Conservation (phyloP, 2,797 vertebrate genomes). For the Hypotaenidia okinawae region DNA sequence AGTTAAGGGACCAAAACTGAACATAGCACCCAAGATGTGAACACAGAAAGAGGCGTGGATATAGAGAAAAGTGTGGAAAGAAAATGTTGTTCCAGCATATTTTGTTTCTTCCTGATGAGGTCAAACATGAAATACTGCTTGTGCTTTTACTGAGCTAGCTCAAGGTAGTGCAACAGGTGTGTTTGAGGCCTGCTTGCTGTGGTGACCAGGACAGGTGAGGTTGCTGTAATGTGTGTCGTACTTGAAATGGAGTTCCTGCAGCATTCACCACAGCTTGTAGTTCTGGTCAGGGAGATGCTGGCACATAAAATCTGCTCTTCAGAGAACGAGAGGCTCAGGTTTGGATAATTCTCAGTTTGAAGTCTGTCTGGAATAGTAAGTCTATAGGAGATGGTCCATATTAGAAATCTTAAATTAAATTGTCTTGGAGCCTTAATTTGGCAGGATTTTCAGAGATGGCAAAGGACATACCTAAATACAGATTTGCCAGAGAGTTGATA, state of each 20-base stretch:
- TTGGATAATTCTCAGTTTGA: not conserved
- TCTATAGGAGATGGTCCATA: not conserved
- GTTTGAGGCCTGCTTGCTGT: not conserved
- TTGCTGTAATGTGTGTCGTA: fast-evolving
- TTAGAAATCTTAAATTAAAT: not conserved
- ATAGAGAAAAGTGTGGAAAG: not conserved
- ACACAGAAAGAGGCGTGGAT: no score
- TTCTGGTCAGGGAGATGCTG: not conserved
- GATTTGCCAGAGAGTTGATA: not conserved
- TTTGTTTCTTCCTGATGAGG: not conserved
- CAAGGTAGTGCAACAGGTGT: not conserved
- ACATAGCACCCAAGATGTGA: no score
- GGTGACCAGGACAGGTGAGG: not conserved
- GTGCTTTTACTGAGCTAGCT: not conserved
- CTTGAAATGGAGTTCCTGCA: fast-evolving
- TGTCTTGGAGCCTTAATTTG: not conserved
- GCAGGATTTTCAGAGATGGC: not conserved
- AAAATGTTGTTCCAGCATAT: no score
- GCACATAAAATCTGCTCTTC: not conserved
- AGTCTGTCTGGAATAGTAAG: not conserved
- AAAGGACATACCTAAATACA: not conserved
- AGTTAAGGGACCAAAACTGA: no score
- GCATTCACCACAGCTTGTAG: fast-evolving
- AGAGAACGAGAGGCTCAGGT: not conserved
- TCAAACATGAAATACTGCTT: not conserved